Evolutionary conservation across 2,888 invertebrate species (phyloP).

Genomic region (Heliconius ismenius): DNA sequence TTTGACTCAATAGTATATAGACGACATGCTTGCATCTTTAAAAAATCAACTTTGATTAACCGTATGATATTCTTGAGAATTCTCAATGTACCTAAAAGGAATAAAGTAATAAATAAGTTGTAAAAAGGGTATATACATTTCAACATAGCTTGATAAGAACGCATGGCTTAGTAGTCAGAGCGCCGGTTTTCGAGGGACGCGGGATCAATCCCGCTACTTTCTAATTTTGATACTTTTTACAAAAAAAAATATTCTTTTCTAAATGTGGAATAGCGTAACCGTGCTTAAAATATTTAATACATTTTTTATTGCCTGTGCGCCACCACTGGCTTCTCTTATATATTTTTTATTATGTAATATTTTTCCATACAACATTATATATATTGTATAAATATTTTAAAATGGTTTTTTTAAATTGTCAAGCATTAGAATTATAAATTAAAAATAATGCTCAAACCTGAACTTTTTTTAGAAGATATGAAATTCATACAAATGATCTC

Average conservation of each 20-base stretch:
- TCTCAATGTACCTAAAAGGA: constrained; percentile 20
- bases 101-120: neutral
- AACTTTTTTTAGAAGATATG: neutral
- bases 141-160: neutral
- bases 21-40: constrained; percentile 25
- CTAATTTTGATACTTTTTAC: no score
- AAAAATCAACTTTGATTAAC: constrained; percentile 11
- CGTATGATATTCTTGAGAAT: constrained; percentile 28
- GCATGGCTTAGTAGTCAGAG: no score
- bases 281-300: no score
- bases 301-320: no score
- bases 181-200: no score
- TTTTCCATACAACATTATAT: no score
- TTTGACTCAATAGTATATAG: constrained; percentile 22
- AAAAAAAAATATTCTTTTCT: no score
- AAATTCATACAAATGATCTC: neutral
- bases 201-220: no score
- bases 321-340: no score
- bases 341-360: no score
- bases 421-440: neutral
- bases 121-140: neutral
- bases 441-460: neutral
- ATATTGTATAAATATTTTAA: no score
- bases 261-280: no score
- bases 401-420: neutral